Percentiles rank a stretch among this genome's conserved stretches.
These are phyloP conservation scores for Pachliopta kotzebuea DNA, from an alignment of 2,888 invertebrate genomes.

Conservation along the genomic window DNA sequence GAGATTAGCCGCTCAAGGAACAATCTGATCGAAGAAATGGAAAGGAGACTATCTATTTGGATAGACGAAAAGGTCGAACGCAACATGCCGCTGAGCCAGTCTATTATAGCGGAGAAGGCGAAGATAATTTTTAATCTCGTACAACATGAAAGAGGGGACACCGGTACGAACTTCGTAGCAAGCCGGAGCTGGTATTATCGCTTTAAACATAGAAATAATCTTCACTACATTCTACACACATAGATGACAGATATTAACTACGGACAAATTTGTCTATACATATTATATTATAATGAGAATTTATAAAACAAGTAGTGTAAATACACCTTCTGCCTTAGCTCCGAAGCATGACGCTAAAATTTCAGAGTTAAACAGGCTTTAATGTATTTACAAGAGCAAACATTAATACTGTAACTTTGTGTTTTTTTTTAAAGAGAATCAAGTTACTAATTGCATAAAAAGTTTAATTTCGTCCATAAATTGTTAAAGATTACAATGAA, in stretches of 20 bases:
- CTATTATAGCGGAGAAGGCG: background rate
- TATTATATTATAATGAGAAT: no score
- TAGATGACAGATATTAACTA: background rate
- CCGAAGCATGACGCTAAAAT: background rate
- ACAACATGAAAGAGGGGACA: background rate
- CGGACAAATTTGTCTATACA: no score
- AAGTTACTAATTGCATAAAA: no score
- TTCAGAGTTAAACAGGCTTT: background rate
- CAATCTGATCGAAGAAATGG: conserved; percentile 2
- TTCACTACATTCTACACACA: background rate
- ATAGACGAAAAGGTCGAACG: background rate
- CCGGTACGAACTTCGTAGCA: background rate
- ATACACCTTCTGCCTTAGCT: background rate
- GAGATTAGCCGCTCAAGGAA: background rate
- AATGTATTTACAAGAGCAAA: background rate
- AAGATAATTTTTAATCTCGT: background rate
- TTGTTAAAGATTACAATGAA: no score
- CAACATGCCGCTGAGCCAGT: background rate
- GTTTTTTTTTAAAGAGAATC: no score
- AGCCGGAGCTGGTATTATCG: conserved; percentile 2
- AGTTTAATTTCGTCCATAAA: no score
- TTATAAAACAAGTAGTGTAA: background rate
- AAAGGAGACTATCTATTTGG: background rate
- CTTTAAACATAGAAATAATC: background rate
- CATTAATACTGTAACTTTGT: background rate